Evolutionary conservation across 2,113 vertebrate species (phyloP).

Genomic region (Crocuta crocuta): DNA sequence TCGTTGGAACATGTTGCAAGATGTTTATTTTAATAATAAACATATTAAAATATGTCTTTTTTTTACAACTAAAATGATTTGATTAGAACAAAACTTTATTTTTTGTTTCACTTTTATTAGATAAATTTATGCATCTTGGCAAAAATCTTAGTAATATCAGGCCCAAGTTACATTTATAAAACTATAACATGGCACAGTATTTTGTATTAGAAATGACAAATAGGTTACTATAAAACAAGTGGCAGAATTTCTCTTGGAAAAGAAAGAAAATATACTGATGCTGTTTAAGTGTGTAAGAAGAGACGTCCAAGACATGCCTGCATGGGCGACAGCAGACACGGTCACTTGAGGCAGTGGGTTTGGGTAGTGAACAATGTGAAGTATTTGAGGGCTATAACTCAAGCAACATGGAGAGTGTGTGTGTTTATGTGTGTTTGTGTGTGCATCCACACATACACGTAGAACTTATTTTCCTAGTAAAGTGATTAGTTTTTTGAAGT

Average conservation of each 20-base stretch:
- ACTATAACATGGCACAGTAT: neutral
- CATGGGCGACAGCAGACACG: neutral
- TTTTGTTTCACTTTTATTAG: neutral
- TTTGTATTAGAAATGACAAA: neutral
- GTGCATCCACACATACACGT: neutral
- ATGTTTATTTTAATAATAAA: neutral
- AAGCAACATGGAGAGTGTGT: neutral
- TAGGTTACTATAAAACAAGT: conserved; percentile 13
- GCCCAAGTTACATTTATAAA: neutral
- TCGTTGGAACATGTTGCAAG: neutral
- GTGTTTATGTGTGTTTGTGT: neutral
- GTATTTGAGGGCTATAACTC: neutral
- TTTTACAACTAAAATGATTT: conserved; percentile 18
- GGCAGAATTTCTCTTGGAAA: neutral
- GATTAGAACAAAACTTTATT: conserved; percentile 2
- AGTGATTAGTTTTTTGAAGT: neutral
- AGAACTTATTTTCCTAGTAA: neutral
- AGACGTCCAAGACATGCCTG: neutral
- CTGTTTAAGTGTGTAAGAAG: neutral
- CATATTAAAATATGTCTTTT: neutral
- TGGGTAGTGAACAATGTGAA: neutral
- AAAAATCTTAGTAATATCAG: neutral
- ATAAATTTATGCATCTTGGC: neutral
- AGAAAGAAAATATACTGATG: neutral
- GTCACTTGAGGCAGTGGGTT: too few species aligned